A percentile compares a stretch with the other conserved stretches of the same genome.
phyloP scores from a whole-genome alignment of 2,888 invertebrate species.

The Plemyria rubiginata region DNA sequence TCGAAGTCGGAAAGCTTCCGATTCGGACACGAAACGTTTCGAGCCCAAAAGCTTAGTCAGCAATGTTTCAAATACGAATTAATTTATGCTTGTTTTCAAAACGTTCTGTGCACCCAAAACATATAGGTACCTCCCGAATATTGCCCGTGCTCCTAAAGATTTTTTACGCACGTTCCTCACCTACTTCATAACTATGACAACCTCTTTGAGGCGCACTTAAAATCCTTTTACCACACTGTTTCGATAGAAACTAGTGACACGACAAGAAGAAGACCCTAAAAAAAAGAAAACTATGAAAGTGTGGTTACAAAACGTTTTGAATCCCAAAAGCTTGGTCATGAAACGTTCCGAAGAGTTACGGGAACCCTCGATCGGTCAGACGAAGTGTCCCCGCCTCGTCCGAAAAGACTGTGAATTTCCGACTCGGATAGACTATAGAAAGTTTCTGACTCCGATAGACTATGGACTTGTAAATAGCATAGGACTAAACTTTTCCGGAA shows the following conservation, averaged over 20 bases:
- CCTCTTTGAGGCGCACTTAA: too few relatives aligned
- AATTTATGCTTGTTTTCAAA: background rate
- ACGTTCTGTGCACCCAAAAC: background rate
- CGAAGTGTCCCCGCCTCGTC: conserved; percentile 2
- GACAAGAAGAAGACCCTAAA: too few relatives aligned
- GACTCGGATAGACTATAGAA: conserved; percentile 6
- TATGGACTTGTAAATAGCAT: conserved; percentile 41
- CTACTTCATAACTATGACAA: too few relatives aligned
- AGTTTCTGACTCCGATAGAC: conserved; percentile 13
- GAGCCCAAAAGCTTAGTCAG: background rate
- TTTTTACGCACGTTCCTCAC: conserved; percentile 5
- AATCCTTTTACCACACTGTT: too few relatives aligned
- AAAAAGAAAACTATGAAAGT: background rate
- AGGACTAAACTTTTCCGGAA: conserved; percentile 80
- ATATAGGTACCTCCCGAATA: too few relatives aligned
- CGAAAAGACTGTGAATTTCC: background rate
- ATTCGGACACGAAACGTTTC: conserved; percentile 4
- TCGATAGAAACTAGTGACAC: too few relatives aligned
- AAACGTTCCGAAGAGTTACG: conserved; percentile 12
- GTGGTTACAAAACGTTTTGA: background rate
- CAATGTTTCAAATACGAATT: background rate
- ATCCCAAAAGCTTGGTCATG: background rate
- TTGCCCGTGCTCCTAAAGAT: background rate
- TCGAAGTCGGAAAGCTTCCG: conserved; percentile 11
- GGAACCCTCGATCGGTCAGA: conserved; percentile 5